Percentiles rank a stretch among this genome's conserved stretches.
These are phyloP conservation scores for Myripristis jacobus DNA, from an alignment of 2,797 vertebrate genomes.

Conservation along the genomic window DNA sequence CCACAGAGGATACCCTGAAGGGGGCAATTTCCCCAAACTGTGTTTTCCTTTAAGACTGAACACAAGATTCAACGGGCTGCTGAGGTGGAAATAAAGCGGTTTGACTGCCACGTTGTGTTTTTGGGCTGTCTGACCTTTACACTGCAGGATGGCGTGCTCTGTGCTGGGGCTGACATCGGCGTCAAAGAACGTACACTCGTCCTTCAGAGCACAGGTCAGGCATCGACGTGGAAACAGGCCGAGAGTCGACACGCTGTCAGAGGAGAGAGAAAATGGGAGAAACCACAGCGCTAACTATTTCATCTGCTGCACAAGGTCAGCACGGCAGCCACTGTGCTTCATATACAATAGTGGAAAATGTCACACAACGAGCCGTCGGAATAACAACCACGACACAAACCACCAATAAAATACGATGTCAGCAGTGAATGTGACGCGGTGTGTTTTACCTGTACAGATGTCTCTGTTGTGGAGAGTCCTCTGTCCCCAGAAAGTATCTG, in stretches of 20 bases:
- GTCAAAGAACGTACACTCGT: slow-evolving; percentile 88
- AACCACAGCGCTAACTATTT: background rate
- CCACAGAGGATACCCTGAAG: too few relatives aligned
- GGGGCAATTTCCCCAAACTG: too few relatives aligned
- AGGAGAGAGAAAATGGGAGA: background rate
- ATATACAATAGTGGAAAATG: background rate
- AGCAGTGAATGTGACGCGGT: background rate
- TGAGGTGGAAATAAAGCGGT: too few relatives aligned
- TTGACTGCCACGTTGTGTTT: too few relatives aligned
- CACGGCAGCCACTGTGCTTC: too few relatives aligned
- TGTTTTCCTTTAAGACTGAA: too few relatives aligned
- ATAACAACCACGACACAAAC: background rate
- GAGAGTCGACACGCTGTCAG: slow-evolving; percentile 87
- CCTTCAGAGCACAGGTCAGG: slow-evolving; percentile 89
- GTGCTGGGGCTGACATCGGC: slow-evolving; percentile 88
- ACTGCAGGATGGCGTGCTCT: slow-evolving; percentile 88
- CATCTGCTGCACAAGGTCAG: too few relatives aligned
- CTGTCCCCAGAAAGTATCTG: slow-evolving; percentile 96
- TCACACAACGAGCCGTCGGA: background rate
- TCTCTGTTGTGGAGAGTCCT: slow-evolving; percentile 88
- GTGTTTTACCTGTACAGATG: slow-evolving; percentile 90
- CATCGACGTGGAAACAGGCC: slow-evolving; percentile 89
- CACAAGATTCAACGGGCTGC: too few relatives aligned
- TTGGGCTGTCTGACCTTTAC: slow-evolving; percentile 85
- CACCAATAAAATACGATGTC: background rate